phyloP scores from a whole-genome alignment of 2,888 invertebrate genomes.

The Lathronympha strigana region DNA sequence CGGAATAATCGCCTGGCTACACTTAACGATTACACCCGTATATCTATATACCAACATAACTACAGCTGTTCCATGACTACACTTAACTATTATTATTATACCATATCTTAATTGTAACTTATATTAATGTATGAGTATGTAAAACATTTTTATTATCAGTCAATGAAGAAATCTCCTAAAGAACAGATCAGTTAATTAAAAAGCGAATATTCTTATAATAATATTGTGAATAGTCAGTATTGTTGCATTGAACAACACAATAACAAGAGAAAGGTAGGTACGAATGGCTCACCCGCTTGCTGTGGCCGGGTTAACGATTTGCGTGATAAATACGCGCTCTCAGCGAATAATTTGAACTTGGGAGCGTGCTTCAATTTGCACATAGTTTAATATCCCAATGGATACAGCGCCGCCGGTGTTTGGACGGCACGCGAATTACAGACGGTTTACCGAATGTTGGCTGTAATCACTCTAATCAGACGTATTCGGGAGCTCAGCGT shows the following conservation, averaged over 20 bases:
- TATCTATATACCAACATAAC: too few relatives aligned
- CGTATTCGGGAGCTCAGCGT: constrained; percentile 29
- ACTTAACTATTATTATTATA: too few relatives aligned
- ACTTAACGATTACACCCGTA: too few relatives aligned
- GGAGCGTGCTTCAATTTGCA: constrained; percentile 42
- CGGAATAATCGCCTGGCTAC: too few relatives aligned
- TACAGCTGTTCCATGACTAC: too few relatives aligned
- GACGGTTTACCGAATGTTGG: constrained; percentile 39
- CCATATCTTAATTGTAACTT: too few relatives aligned
- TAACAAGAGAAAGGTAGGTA: constrained; percentile 2
- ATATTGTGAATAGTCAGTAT: background rate
- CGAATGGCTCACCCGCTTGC: constrained; percentile 14
- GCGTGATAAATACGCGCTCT: constrained; percentile 39
- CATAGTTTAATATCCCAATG: constrained; percentile 43
- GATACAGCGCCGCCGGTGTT: constrained; percentile 40
- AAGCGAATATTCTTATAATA: background rate
- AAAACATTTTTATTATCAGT: too few relatives aligned
- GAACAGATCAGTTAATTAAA: too few relatives aligned
- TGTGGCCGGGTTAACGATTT: constrained; percentile 31
- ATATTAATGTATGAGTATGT: too few relatives aligned
- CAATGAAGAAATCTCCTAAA: too few relatives aligned
- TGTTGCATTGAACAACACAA: constrained; percentile 15
- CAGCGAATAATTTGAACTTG: constrained; percentile 38
- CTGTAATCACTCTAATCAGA: constrained; percentile 42
- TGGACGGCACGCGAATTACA: constrained; percentile 37